Evolutionary conservation across 2,888 invertebrate genomes (phyloP), one percentile per base, ranked within the genome.

Genomic region (Nymphalis polychloros): DNA sequence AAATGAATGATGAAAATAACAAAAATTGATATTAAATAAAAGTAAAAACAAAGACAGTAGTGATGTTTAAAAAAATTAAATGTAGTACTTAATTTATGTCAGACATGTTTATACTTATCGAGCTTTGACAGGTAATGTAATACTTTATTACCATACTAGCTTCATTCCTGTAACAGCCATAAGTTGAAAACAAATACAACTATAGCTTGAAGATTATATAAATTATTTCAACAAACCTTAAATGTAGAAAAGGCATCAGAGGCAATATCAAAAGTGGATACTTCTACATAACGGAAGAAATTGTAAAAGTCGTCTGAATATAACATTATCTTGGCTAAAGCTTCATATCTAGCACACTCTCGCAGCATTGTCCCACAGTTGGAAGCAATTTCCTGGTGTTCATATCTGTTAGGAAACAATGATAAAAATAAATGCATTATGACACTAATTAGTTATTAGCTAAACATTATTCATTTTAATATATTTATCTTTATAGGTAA

Each of bases 161-260:
- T 50, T 41, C 41, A 41, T 41, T 41, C 41, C 41, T 41, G 41
- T 41, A 41, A 41, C 41, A 41, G 41, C 41, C 41, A 41, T 41
- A 41, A 13, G 41, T 41, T 41, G 41, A 41, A 41, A 41, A 41
- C 41, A 41, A 41, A 41, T 41, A 41, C 41, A 53, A 23, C 53
- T 52, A 53, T 27, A 53, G 17, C 16, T 57, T 35, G 41, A 19
- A 41, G 19, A 57, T 19, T 19, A 49, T 49, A n/a, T 19, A n/a
- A 19, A 41, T n/a, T 19, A 20, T 19, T 20, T 35, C 10, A 53
- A 77, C 76, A 62, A 88, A 98, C 98, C 96, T 99, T 99, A 94
- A 99, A 99, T 78, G 99, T 99, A 88, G 99, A 98, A 94, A 99
- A 99, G 93, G 99, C 99, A 96, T 99, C 99, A 78, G 99, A 99